Base-by-base conservation (phyloP, 64 coral and sea anemone species). In the Exaiptasia diaphana region DNA sequence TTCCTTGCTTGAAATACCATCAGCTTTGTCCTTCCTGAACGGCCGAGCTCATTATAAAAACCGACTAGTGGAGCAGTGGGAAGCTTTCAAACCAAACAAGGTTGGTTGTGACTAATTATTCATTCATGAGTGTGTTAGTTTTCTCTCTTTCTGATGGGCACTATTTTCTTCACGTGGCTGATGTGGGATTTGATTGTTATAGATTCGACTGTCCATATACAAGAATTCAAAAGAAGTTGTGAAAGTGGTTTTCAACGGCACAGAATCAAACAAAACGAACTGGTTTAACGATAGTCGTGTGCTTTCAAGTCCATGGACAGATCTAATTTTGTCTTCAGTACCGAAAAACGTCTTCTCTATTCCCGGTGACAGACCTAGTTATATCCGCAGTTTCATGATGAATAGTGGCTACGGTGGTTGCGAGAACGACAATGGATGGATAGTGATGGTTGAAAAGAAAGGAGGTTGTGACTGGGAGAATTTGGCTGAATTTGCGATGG, bases 201-300 rank as follows among this genome's bases (percentile, higher is more conserved):
- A 83, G 80, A 67, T 33, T 37, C 80, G 67, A 3, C 0, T 83
- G 9, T 48, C 80, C 1, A 35, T 83, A 36, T 83, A 83, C 35
- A 4, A 43, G 2, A 22, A 73, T 53, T 26, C 55, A 28, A 15
- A 21, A 9, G 32, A 58, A 54, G 35, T 83, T 59, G 11, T 83
- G 6, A 42, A 50, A 8, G 26, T 83, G 22, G 50, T 83, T 6
- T 83, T 83, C 33, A 59, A 83, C 67, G 80, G 64, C 30, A 72
- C 21, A 38, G 50, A 28, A 15, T 56, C 45, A 38, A 38, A 53
- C 50, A 83, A 53, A 6, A 26, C 15, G 29, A 72, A 56, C 48
- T 83, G 80, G 80, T 83, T 83, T 83, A 41, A 63, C 3, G 55
- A 55, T 42, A 27, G 8, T 41, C 80, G 80, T 25, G 12, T 83